phyloP scores from a whole-genome alignment of 2,797 vertebrate species.

The Syncerus caffer region DNA sequence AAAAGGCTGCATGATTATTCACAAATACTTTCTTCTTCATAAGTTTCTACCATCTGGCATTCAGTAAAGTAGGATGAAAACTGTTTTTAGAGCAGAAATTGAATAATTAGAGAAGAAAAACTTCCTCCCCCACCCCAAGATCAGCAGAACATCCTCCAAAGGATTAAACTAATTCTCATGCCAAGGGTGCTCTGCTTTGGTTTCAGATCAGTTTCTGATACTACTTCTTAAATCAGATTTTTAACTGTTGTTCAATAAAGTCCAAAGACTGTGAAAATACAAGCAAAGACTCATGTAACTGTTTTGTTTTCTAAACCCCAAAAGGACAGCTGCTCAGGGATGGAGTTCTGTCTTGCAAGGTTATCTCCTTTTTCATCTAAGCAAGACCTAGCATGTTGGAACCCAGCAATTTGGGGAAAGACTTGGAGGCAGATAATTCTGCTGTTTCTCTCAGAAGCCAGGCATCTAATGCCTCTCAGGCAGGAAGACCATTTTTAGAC shows the following conservation, averaged over 20 bases:
- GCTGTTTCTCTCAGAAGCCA: neutral
- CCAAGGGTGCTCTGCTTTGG: neutral
- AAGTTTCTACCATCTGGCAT: slow-evolving; percentile 61
- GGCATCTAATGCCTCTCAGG: neutral
- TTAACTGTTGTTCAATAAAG: neutral
- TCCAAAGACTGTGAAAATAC: neutral
- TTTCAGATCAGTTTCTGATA: slow-evolving; percentile 4
- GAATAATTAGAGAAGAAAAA: slow-evolving; percentile 38
- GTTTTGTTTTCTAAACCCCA: neutral
- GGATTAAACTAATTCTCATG: neutral
- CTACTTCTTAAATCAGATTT: neutral
- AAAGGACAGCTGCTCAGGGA: neutral
- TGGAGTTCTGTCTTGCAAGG: neutral
- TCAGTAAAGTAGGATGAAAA: slow-evolving; percentile 46
- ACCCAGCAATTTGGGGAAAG: neutral
- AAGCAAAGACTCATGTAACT: neutral
- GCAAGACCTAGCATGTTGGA: neutral
- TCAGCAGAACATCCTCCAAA: neutral
- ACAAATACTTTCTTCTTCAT: slow-evolving; percentile 50
- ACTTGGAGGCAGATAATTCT: neutral
- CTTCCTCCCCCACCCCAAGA: neutral
- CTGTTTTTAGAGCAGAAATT: slow-evolving; percentile 43
- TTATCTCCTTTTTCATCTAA: neutral
- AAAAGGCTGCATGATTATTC: slow-evolving; percentile 59
- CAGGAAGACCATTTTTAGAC: neutral